phyloP scores from a whole-genome alignment of 1,140 invertebrate genomes.

The Papilio machaon region DNA sequence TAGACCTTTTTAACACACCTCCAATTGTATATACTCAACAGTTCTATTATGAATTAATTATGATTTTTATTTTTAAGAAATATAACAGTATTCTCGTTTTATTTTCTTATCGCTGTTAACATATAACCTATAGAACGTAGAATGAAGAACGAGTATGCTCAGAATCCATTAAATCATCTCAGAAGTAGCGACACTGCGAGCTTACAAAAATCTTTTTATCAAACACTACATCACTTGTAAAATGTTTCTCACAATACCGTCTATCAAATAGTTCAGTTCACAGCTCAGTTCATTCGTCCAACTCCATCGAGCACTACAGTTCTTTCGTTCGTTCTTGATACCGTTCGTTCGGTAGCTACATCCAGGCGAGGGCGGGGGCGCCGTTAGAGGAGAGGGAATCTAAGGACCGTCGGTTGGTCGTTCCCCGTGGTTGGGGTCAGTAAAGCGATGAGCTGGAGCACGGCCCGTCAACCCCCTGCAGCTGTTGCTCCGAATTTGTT shows the following conservation, averaged over 20 bases:
- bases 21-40: not conserved
- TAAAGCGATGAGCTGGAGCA: constrained; percentile 76
- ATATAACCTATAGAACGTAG: constrained; percentile 6
- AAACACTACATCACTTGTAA: constrained; percentile 39
- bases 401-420: constrained; percentile 61
- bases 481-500: constrained; percentile 63
- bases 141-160: constrained; percentile 10
- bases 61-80: constrained; percentile 29
- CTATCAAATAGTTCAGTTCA: constrained; percentile 36
- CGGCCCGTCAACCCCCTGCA: constrained; percentile 74
- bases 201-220: constrained; percentile 37
- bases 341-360: constrained; percentile 53
- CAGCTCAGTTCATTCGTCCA: constrained; percentile 37
- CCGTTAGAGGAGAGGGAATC: constrained; percentile 74
- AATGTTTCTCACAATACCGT: constrained; percentile 34
- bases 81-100: constrained; percentile 11
- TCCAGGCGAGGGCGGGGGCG: constrained; percentile 72
- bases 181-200: constrained; percentile 20
- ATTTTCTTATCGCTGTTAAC: not conserved
- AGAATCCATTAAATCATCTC: constrained; percentile 17
- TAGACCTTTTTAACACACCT: constrained; percentile 4
- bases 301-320: constrained; percentile 12
- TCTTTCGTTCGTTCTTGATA: constrained; percentile 25
- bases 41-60: constrained; percentile 4
- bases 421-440: constrained; percentile 67